Conservation (phyloP, 1,140 invertebrate genomes). For the Drosophila arizonae region DNA sequence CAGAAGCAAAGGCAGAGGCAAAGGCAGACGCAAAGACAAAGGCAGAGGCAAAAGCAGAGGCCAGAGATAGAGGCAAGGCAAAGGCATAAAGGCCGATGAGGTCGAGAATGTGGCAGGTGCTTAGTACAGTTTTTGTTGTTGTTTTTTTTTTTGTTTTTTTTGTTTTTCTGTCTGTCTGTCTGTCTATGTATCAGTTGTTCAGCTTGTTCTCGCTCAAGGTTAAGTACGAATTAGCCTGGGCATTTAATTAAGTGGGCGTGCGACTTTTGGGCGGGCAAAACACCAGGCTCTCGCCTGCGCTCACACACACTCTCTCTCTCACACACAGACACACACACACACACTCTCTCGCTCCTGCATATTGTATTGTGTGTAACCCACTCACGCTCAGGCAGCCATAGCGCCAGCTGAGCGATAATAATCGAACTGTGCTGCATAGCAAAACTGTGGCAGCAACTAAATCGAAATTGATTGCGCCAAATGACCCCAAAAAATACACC, state of each 20-base stretch:
- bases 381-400: neutral
- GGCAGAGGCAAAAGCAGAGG: too few relatives aligned
- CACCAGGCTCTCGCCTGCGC: neutral
- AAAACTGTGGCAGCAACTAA: constrained; percentile 60
- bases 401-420: constrained; percentile 51
- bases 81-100: neutral
- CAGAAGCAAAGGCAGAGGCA: neutral
- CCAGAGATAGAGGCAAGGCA: too few relatives aligned
- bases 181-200: constrained; percentile 13
- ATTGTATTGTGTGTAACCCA: neutral
- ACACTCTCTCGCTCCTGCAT: too few relatives aligned
- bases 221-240: constrained; percentile 57
- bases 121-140: constrained; percentile 9
- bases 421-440: constrained; percentile 61
- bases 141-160: neutral
- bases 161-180: too few relatives aligned
- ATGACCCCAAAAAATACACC: constrained; percentile 34
- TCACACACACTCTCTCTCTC: too few relatives aligned
- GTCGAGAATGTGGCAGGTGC: constrained; percentile 8
- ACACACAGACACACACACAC: too few relatives aligned
- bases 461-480: constrained; percentile 74
- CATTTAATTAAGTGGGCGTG: constrained; percentile 76
- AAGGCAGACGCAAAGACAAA: too few relatives aligned
- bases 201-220: constrained; percentile 29
- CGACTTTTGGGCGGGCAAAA: constrained; percentile 28